Evolutionary conservation across 2,797 vertebrate genomes (phyloP), one percentile per base, ranked within the genome.

Genomic region (Silurus lanzhouensis): DNA sequence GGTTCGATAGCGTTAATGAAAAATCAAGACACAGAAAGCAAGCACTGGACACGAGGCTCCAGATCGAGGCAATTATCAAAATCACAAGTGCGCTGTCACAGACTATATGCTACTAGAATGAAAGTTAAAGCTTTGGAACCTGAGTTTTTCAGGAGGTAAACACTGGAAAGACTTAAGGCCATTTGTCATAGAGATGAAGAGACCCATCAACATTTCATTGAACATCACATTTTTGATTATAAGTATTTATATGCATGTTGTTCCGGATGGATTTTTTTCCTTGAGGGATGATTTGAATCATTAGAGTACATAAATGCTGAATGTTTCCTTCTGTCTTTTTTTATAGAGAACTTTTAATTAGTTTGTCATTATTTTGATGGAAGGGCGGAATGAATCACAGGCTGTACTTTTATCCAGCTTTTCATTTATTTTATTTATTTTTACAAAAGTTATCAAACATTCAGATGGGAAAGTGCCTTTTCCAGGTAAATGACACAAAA

Each of bases 401-500:
- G 48, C 48, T 52, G 48, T 52, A 52, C 48, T 52, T 52, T 10
- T 52, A 52, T 52, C 48, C 19, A 46, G 19, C 68, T 71, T 71
- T 71, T 71, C 5, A 22, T 20, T 22, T 22, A 10, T 1, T 13
- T 22, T 22, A 8, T 72, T 55, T 74, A n/a, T 52, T 74, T 76
- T 19, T 8, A 55, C 9, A 46, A 61, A 64, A 48, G 2, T 80
- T 17, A 22, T 64, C 22, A 64, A 22, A 48, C 14, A 80, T 64
- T 63, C 77, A 46, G n/a, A 44, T 15, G 7, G 31, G 20, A 25
- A 66, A 48, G 22, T 80, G 61, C 7, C 1, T 81, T 81, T 55
- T 67, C 17, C 17, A 81, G 63, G 63, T 67, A 55, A 81, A 55
- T 20, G 25, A 52, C 58, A 79, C 31, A 60, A 77, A 77, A 61